Conservation (phyloP, 2,888 invertebrate genomes). For the Calameuta pallipes region DNA sequence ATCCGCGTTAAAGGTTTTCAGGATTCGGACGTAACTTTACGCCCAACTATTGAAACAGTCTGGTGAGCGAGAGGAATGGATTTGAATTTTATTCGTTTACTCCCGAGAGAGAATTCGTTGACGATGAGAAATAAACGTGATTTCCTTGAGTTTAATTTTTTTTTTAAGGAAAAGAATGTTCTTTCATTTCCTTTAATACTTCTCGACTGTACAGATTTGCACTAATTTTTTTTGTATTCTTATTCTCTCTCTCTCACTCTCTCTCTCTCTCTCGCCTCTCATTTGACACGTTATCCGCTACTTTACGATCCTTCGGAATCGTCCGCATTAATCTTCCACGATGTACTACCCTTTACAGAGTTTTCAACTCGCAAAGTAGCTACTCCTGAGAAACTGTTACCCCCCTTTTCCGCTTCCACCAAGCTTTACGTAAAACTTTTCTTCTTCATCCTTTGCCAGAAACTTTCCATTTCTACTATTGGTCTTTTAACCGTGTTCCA, state of each 20-base stretch:
- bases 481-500: neutral
- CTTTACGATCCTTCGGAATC: neutral
- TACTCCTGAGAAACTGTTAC: neutral
- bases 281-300: neutral
- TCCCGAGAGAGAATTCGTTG: neutral
- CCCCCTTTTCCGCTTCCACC: neutral
- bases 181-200: neutral
- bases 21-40: neutral
- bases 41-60: neutral
- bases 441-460: neutral
- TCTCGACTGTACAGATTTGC: neutral
- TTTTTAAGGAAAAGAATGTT: neutral
- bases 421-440: neutral
- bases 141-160: neutral
- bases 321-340: constrained; percentile 7
- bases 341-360: constrained; percentile 1
- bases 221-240: neutral
- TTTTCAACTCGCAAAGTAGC: constrained; percentile 1
- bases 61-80: neutral
- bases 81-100: neutral
- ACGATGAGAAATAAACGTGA: neutral
- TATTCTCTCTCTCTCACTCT: neutral
- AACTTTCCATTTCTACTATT: neutral
- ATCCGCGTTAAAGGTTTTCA: neutral
- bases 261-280: neutral